Conservation (phyloP, 2,888 invertebrate species). For the Morpho deidamia region DNA sequence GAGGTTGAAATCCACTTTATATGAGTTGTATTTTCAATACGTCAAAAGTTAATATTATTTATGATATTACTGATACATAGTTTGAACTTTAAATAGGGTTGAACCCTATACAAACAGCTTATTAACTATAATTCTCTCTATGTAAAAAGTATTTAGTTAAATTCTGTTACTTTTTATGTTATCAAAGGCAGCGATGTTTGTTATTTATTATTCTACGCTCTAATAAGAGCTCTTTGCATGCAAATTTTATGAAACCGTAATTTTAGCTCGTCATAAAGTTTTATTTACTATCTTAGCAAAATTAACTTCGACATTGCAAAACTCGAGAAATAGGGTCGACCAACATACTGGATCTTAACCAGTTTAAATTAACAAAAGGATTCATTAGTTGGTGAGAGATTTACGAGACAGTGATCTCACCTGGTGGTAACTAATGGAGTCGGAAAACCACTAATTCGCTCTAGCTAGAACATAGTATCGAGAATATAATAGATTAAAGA, state of each 20-base stretch:
- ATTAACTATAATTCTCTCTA: too few relatives aligned
- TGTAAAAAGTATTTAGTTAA: neutral
- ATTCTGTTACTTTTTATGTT: neutral
- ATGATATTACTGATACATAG: too few relatives aligned
- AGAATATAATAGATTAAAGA: too few relatives aligned
- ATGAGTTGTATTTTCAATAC: neutral
- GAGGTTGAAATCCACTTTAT: neutral
- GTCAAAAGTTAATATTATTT: neutral
- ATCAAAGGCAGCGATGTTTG: neutral
- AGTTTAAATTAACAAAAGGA: too few relatives aligned
- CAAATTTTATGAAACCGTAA: constrained; percentile 6
- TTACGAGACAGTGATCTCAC: too few relatives aligned
- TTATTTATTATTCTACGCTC: constrained; percentile 4
- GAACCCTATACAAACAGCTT: too few relatives aligned
- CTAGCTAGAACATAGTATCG: too few relatives aligned
- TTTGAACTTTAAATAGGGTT: too few relatives aligned
- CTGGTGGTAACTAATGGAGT: too few relatives aligned
- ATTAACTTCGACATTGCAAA: neutral
- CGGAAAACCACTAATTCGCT: too few relatives aligned
- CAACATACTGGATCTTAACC: neutral
- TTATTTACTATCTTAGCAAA: constrained; percentile 1
- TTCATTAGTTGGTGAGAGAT: too few relatives aligned
- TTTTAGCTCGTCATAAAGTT: constrained; percentile 5
- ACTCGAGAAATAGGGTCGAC: neutral
- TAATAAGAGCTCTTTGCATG: constrained; percentile 6